A percentile compares a stretch with the other conserved stretches of the same genome.
These are phyloP conservation scores for Lasius fuliginosus DNA, from an alignment of 2,888 invertebrate species.

Conservation along the genomic window DNA sequence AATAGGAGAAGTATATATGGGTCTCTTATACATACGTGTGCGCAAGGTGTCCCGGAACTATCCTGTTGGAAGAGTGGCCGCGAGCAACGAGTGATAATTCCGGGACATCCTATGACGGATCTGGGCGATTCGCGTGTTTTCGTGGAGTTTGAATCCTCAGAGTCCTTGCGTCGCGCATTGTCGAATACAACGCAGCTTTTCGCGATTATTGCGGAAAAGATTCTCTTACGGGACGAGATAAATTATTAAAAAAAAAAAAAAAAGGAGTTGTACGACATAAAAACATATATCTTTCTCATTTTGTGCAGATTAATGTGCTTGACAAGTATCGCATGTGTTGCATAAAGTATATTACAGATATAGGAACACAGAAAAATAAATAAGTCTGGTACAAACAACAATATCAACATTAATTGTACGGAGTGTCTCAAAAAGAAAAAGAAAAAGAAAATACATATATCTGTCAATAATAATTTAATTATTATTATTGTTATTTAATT, in stretches of 20 bases:
- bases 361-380: constrained; percentile 17
- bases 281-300: constrained; percentile 20
- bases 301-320: constrained; percentile 45
- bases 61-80: not conserved
- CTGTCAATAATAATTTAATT: not conserved
- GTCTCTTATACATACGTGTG: constrained; percentile 22
- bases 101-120: not conserved
- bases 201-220: not conserved
- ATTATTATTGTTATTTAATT: not conserved
- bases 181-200: not conserved
- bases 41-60: constrained; percentile 27
- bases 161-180: constrained; percentile 19
- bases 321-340: constrained; percentile 41
- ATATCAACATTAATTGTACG: constrained; percentile 54
- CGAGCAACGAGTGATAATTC: constrained; percentile 11
- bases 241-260: not conserved
- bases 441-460: not conserved
- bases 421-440: constrained; percentile 33
- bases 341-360: constrained; percentile 26
- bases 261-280: not conserved
- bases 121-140: not conserved
- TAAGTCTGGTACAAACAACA: constrained; percentile 39
- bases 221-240: not conserved
- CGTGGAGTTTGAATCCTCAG: not conserved
- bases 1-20: not conserved